Conservation (phyloP, 2,888 invertebrate species). For the Disparrhopalites patrizii region DNA sequence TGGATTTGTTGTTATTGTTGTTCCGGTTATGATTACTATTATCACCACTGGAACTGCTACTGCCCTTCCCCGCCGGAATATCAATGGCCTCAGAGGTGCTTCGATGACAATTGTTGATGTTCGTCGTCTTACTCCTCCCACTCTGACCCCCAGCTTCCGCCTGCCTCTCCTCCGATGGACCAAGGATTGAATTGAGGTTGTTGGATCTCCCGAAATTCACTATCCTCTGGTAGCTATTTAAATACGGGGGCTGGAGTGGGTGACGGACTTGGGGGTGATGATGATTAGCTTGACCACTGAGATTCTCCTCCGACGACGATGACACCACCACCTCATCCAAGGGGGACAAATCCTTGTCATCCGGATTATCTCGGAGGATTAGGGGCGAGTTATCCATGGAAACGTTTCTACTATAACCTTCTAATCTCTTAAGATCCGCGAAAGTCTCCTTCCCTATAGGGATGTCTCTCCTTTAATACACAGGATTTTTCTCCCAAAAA, state of each 20-base stretch:
- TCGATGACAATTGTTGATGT: not conserved
- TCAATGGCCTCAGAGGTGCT: not conserved
- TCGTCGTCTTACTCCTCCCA: not conserved
- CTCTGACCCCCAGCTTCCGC: not conserved
- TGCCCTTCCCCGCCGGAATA: not conserved
- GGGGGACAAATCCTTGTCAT: too few relatives aligned
- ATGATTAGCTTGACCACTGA: not conserved
- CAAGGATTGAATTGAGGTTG: too few relatives aligned
- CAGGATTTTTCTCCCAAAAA: too few relatives aligned
- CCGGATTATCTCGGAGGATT: not conserved
- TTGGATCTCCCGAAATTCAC: too few relatives aligned
- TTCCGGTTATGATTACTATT: not conserved
- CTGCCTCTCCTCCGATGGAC: too few relatives aligned
- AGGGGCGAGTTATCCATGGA: constrained; percentile 23
- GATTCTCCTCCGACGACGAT: not conserved
- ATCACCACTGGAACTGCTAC: not conserved
- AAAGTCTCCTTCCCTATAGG: too few relatives aligned
- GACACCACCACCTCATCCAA: not conserved
- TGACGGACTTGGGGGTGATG: not conserved
- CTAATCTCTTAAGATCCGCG: too few relatives aligned
- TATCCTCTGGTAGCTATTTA: too few relatives aligned
- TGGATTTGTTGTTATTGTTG: not conserved
- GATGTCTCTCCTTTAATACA: too few relatives aligned
- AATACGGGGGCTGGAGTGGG: too few relatives aligned
- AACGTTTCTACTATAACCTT: too few relatives aligned